phyloP scores from a whole-genome alignment of 2,113 vertebrate genomes.

The Vanacampus margaritifer region DNA sequence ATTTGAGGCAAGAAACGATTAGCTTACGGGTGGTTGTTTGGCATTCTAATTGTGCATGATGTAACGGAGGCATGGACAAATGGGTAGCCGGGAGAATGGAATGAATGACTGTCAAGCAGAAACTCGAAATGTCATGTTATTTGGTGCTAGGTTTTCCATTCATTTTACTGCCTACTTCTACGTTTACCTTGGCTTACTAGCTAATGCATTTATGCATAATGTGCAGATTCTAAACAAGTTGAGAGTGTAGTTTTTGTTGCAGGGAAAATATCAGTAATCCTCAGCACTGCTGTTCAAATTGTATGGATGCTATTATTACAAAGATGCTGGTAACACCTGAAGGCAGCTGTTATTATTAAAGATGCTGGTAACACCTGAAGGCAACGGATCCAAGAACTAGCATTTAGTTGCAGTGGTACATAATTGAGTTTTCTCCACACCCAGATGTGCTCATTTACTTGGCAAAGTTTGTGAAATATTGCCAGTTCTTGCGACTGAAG shows the following conservation, averaged over 20 bases:
- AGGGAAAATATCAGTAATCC: not conserved
- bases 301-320: too few species aligned
- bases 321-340: too few species aligned
- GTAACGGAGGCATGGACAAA: not conserved
- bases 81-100: not conserved
- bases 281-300: too few species aligned
- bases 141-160: not conserved
- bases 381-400: too few species aligned
- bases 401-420: too few species aligned
- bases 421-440: not conserved
- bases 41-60: not conserved
- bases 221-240: not conserved
- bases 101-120: not conserved
- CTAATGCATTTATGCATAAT: not conserved
- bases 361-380: too few species aligned
- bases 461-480: not conserved
- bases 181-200: not conserved
- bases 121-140: not conserved
- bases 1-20: constrained; percentile 1
- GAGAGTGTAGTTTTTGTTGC: not conserved
- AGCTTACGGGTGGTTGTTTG: not conserved
- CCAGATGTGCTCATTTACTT: not conserved
- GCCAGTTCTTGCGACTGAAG: not conserved
- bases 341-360: too few species aligned
- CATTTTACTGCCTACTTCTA: not conserved